phyloP scores from a whole-genome alignment of 53 echinoderm and acorn worm genomes.

The Patiria pectinifera region DNA sequence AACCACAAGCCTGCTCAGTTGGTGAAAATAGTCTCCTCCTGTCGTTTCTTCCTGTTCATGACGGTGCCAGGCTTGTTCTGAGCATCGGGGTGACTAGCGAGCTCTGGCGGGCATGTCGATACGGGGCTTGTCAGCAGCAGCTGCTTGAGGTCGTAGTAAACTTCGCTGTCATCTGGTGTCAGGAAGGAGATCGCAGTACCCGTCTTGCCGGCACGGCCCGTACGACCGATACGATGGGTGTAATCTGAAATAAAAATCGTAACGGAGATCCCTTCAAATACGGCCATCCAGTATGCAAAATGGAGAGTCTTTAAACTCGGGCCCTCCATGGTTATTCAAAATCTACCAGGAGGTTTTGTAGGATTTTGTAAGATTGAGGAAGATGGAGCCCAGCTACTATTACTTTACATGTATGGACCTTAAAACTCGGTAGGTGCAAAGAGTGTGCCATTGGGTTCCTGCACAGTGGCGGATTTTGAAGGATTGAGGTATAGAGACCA shows the following conservation, averaged over 20 bases:
- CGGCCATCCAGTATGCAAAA: no score
- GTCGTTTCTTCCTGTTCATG: constrained; percentile 79
- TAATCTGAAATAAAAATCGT: constrained; percentile 66
- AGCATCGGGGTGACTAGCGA: constrained; percentile 94
- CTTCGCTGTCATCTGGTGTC: constrained; percentile 80
- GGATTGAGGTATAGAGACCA: background rate
- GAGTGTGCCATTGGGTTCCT: background rate
- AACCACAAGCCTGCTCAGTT: constrained; percentile 38
- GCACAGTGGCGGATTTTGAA: background rate
- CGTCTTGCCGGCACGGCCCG: constrained; percentile 92
- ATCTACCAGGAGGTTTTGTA: no score
- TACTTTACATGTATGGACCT: background rate
- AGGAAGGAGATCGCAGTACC: constrained; percentile 94
- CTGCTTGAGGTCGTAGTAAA: constrained; percentile 94
- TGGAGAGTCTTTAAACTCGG: no score
- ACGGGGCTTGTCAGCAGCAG: constrained; percentile 73
- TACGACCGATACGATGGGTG: constrained; percentile 99
- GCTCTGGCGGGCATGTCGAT: constrained; percentile 90
- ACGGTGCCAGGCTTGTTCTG: constrained; percentile 97
- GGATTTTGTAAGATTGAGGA: background rate
- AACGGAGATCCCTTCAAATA: background rate
- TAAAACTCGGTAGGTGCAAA: no score
- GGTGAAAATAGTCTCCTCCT: constrained; percentile 93
- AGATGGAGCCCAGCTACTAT: background rate
- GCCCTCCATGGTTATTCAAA: no score